Percentiles rank a stretch among this genome's conserved stretches.
These are phyloP conservation scores for Halocynthia aurantium DNA, from an alignment of 23 tunicate species.

Conservation along the genomic window DNA sequence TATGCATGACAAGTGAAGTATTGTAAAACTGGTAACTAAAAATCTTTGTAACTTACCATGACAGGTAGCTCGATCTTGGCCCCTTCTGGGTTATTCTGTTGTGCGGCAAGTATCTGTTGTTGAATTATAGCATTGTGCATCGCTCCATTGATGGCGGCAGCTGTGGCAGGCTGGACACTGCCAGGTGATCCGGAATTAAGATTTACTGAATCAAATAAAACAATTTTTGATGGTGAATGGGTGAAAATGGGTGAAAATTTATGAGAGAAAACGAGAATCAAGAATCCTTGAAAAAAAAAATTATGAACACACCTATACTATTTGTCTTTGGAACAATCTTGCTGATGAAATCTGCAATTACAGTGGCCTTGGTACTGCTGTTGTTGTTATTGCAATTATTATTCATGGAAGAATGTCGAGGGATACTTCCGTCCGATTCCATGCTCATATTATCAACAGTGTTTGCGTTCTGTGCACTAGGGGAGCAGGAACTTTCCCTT, in stretches of 20 bases:
- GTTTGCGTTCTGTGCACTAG: background rate
- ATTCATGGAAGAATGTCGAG: no score
- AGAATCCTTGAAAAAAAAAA: no score
- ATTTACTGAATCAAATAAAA: no score
- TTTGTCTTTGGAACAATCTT: no score
- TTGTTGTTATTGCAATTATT: no score
- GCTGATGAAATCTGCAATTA: no score
- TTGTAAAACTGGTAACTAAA: background rate
- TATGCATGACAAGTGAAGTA: no score
- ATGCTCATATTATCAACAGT: background rate
- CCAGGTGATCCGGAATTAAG: background rate
- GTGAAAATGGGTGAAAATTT: no score
- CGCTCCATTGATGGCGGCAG: conserved; percentile 16
- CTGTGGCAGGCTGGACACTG: conserved; percentile 1
- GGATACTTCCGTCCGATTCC: no score
- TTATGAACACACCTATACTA: no score
- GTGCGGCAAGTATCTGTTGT: conserved; percentile 37
- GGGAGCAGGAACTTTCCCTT: background rate
- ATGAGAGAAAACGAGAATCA: no score
- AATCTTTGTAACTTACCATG: conserved; percentile 30
- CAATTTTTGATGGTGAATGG: background rate
- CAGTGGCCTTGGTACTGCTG: no score
- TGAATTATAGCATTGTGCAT: conserved; percentile 52
- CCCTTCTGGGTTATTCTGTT: conserved; percentile 46
- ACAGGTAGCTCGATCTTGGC: conserved; percentile 44